phyloP scores from a whole-genome alignment of 1,140 invertebrate species.

The Tetramorium simillimum region DNA sequence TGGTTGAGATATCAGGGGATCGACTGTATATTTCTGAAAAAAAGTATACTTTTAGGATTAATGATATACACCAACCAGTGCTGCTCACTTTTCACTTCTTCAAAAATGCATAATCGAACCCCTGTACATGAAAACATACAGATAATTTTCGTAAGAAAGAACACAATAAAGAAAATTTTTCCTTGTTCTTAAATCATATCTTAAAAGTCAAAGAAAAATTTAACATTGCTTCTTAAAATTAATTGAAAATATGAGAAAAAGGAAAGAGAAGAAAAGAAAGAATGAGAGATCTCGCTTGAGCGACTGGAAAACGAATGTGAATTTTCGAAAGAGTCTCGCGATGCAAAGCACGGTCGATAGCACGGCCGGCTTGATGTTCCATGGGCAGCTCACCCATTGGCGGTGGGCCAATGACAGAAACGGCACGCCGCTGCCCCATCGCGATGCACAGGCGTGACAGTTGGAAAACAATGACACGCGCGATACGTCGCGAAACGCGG shows the following conservation, averaged over 20 bases:
- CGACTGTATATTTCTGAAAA: too few relatives aligned
- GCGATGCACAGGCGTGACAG: conserved; percentile 70
- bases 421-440: conserved; percentile 68
- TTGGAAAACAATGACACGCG: conserved; percentile 72
- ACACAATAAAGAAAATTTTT: too few relatives aligned
- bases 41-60: too few relatives aligned
- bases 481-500: conserved; percentile 37
- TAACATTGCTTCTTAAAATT: neutral
- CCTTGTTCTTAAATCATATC: too few relatives aligned
- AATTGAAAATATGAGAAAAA: neutral
- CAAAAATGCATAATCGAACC: too few relatives aligned
- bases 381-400: conserved; percentile 71
- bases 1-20: too few relatives aligned
- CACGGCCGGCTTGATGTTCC: conserved; percentile 72
- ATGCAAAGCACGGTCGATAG: conserved; percentile 73
- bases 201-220: too few relatives aligned
- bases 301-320: conserved; percentile 50
- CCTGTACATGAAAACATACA: too few relatives aligned
- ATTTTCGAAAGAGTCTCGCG: conserved; percentile 71
- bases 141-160: too few relatives aligned
- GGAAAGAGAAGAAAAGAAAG: neutral
- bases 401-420: conserved; percentile 72
- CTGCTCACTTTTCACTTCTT: too few relatives aligned
- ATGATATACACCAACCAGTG: too few relatives aligned
- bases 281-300: conserved; percentile 16